Evolutionary conservation across 2,113 vertebrate species (phyloP), one percentile per base, ranked within the genome.

Genomic region (Otis tarda): DNA sequence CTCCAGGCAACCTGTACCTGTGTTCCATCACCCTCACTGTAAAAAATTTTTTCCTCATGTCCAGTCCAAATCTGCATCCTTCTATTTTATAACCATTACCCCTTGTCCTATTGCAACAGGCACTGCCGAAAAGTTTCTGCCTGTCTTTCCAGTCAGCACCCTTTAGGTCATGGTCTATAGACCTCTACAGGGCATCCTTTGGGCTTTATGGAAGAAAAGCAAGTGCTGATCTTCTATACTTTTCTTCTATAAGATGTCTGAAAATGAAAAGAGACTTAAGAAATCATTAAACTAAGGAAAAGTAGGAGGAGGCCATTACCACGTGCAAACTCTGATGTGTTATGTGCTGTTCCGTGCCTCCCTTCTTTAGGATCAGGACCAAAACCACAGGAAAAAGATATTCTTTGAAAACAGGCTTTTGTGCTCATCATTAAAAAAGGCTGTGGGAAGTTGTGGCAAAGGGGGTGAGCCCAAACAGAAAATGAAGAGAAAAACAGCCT

Each of bases 161-260:
- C 41, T 43, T 43, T 43, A 43, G 41, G 41, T 43, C 41, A 43
- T 43, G 41, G 41, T 43, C 28, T 53, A 6, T 12, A 73, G 73
- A 69, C 25, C 15, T 93, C 24, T 47, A 47, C 35, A 92, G 37
- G 33, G 21, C 35, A 50, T 25, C 56, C 60, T 59, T 57, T 16
- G 39, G 12, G 21, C 35, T 84, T 83, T 7, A 12, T 3, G 63
- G 41, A 10, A 65, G 55, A 47, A 31, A 11, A 47, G 11, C 14
- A 64, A 65, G 5, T 2, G 0, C 19, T 2, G 1, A 45, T 53
- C 45, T 14, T 39, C 8, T 28, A 5, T 16, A 0, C 8, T n/a
- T 14, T 20, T 45, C 21, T 70, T 60, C 70, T 49, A 0, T 8
- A 50, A 37, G 16, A 30, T 23, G 55, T 13, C 81, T 8, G 14